A percentile compares a stretch with the other conserved stretches of the same genome.
Conservation (phyloP, 2,888 invertebrate genomes). For the Eulithis testata region DNA sequence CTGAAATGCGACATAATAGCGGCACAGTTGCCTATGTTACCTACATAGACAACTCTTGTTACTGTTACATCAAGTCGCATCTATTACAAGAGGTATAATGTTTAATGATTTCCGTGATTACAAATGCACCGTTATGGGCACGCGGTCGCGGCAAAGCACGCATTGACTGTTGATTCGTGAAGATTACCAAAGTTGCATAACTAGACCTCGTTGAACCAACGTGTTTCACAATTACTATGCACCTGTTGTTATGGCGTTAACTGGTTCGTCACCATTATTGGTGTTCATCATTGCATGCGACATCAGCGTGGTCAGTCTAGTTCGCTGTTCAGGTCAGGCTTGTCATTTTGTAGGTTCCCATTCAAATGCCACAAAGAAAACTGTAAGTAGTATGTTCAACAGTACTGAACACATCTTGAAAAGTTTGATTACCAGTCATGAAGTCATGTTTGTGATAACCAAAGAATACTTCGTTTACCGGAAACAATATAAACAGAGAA, state of each 20-base stretch:
- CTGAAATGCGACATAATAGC: constrained; percentile 22
- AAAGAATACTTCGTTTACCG: too few relatives aligned
- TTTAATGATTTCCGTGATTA: constrained; percentile 70
- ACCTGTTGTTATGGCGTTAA: constrained; percentile 66
- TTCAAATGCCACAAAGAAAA: too few relatives aligned
- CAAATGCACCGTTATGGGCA: constrained; percentile 73
- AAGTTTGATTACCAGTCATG: too few relatives aligned
- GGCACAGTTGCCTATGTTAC: constrained; percentile 18
- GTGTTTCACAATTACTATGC: constrained; percentile 69
- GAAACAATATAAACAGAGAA: too few relatives aligned
- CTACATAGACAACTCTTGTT: constrained; percentile 32
- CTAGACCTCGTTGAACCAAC: constrained; percentile 66
- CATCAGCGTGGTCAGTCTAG: constrained; percentile 15
- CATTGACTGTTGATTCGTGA: constrained; percentile 69
- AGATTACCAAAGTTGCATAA: constrained; percentile 76
- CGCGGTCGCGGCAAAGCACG: constrained; percentile 55
- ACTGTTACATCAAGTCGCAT: constrained; percentile 44
- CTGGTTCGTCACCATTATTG: constrained; percentile 58
- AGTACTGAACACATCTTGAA: too few relatives aligned
- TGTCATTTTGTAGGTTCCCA: too few relatives aligned
- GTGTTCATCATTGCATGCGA: constrained; percentile 29
- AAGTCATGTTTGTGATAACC: too few relatives aligned
- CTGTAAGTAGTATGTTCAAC: too few relatives aligned
- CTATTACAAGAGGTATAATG: constrained; percentile 39
- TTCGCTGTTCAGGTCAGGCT: neutral